These are phyloP conservation scores for Cephalopterus ornatus DNA, from an alignment of 2,113 vertebrate species.

Conservation along the genomic window DNA sequence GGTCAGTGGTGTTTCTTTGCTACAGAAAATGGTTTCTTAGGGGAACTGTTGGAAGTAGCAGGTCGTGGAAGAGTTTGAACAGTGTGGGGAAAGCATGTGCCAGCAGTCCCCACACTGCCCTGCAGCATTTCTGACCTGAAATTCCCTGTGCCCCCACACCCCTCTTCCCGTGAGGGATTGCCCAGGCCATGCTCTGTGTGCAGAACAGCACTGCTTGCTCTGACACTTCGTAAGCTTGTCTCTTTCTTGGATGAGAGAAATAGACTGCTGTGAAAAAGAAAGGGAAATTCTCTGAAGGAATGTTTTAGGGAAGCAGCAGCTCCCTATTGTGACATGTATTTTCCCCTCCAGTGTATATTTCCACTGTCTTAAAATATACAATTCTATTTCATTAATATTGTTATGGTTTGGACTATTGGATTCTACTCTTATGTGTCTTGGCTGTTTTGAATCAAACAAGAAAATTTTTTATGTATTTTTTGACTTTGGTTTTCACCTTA, in stretches of 20 bases:
- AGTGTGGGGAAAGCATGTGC: accelerated
- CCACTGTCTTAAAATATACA: neutral
- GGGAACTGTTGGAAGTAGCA: neutral
- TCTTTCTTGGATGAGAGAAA: neutral
- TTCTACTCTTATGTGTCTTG: neutral
- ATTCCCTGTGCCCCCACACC: neutral
- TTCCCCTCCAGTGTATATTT: neutral
- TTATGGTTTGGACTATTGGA: neutral
- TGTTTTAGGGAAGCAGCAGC: neutral
- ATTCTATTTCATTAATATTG: neutral
- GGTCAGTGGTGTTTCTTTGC: neutral
- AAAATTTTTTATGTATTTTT: neutral
- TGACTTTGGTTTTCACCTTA: neutral
- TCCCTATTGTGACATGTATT: neutral
- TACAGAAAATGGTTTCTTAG: neutral
- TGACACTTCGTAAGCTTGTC: neutral
- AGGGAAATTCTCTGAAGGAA: neutral
- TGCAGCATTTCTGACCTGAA: neutral
- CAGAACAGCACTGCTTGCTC: neutral
- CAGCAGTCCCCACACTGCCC: neutral
- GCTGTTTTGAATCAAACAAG: neutral
- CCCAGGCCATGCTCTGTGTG: accelerated
- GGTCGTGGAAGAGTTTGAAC: neutral
- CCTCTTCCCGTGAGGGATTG: too few species aligned
- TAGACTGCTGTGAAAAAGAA: neutral